Base-by-base conservation (phyloP, 2,113 vertebrate species). In the Phoxinus phoxinus region DNA sequence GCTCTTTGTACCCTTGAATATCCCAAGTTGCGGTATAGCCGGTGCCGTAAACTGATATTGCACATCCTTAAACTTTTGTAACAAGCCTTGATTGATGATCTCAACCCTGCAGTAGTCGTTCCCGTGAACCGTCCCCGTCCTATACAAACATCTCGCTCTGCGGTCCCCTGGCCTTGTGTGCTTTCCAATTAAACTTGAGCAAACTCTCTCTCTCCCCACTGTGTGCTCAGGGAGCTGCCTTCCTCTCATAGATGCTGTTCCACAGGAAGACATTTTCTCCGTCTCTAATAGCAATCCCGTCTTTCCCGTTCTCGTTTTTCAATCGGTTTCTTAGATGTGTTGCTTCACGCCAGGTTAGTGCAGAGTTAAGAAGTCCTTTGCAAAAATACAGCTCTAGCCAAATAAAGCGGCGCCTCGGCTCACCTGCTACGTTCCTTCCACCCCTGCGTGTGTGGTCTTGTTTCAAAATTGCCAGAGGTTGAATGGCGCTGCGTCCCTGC, bases 221-320 rank as follows among this genome's bases (percentile, higher is more conserved):
- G 82, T 85, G 79, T 86, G 67, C 86, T 85, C 71, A 41, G 86
- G 84, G 79, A 77, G 67, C 65, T 32, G 46, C 53, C 58, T 85
- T 83, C 61, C 67, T 81, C 81, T 77, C 82, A 53, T 58, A 81
- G 84, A 63, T 83, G 74, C 82, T 83, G 81, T 84, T 88, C 32
- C 87, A 87, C 88, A 85, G 88, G 87, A 91, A 91, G 90, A 89
- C 89, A 90, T 88, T 89, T 91, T 89, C 87, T 87, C 63, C 6
- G 81, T 37, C 76, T 87, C 69, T 82, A 86, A 87, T 85, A 84
- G 81, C 86, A 69, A 78, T 82, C 25, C 77, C 32, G 5, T 19
- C 80, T 71, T 58, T 65, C 35, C 67, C 17, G 10, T 59, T 59
- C 71, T 86, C 56, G 6, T 81, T 72, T 83, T 84, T 58, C 84